Evolutionary conservation across 2,797 vertebrate species (phyloP).

Genomic region (Anguilla obscura): DNA sequence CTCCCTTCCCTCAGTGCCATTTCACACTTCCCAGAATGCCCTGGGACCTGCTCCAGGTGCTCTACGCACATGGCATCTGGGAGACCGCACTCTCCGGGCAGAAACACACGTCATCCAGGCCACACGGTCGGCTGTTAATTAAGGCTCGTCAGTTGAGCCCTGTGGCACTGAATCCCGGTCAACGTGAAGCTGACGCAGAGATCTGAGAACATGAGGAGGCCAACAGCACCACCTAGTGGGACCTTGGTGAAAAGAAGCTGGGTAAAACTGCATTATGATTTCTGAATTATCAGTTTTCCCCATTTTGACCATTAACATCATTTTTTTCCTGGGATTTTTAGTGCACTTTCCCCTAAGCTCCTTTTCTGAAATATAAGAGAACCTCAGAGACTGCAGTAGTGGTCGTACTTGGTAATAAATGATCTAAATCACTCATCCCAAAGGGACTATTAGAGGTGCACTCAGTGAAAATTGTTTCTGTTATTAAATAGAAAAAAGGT

Average conservation of each 20-base stretch:
- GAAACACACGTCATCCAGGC: background rate
- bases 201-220: conserved; percentile 56
- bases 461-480: no score
- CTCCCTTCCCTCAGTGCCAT: conserved; percentile 67
- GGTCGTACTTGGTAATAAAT: background rate
- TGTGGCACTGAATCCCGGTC: background rate
- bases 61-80: background rate
- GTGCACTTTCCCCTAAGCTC: background rate
- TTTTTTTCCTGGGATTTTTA: background rate
- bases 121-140: background rate
- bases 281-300: background rate
- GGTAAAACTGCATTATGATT: background rate
- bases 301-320: no score
- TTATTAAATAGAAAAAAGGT: no score
- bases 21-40: conserved; percentile 76
- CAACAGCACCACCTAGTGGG: conserved; percentile 67
- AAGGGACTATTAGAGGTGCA: background rate
- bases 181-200: conserved; percentile 27
- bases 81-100: background rate
- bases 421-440: background rate
- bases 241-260: background rate
- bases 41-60: conserved; percentile 59
- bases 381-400: background rate
- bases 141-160: background rate
- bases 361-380: background rate